Evolutionary conservation across 2,888 invertebrate species (phyloP).

Genomic region (Disparrhopalites patrizii): DNA sequence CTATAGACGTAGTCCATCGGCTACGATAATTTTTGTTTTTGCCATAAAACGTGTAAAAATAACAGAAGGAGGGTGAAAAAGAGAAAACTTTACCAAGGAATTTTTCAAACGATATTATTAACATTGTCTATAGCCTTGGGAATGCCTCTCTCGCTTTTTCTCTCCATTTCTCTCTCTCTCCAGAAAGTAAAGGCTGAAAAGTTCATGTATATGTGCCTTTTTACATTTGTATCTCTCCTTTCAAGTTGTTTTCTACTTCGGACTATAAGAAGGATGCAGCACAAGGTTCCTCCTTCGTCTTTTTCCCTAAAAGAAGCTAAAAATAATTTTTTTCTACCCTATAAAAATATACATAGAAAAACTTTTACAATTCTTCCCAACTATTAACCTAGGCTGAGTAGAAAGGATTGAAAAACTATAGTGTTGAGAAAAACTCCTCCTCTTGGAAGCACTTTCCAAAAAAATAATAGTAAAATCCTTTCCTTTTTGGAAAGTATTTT

Average conservation of each 20-base stretch:
- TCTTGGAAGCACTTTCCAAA: too few relatives aligned
- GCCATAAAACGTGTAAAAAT: constrained; percentile 31
- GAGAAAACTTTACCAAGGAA: constrained; percentile 17
- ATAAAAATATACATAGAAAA: constrained; percentile 17
- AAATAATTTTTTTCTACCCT: constrained; percentile 11
- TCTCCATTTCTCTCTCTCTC: background rate
- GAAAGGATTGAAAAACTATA: too few relatives aligned
- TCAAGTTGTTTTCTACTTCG: constrained; percentile 9
- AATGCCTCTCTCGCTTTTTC: background rate
- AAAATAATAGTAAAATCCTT: too few relatives aligned
- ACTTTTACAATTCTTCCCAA: background rate
- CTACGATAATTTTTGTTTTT: constrained; percentile 21
- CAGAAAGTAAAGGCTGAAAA: background rate
- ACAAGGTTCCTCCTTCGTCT: constrained; percentile 1
- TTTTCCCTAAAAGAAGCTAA: background rate
- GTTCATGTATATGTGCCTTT: background rate
- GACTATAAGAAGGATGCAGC: too few relatives aligned
- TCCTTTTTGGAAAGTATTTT: too few relatives aligned
- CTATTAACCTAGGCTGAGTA: too few relatives aligned
- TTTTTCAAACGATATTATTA: constrained; percentile 10
- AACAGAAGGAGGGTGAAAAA: constrained; percentile 26
- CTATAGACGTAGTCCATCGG: too few relatives aligned
- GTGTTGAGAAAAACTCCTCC: too few relatives aligned
- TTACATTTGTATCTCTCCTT: background rate
- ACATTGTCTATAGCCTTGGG: constrained; percentile 15